phyloP scores from a whole-genome alignment of 2,113 vertebrate species.

The Periophthalmodon schlosseri region DNA sequence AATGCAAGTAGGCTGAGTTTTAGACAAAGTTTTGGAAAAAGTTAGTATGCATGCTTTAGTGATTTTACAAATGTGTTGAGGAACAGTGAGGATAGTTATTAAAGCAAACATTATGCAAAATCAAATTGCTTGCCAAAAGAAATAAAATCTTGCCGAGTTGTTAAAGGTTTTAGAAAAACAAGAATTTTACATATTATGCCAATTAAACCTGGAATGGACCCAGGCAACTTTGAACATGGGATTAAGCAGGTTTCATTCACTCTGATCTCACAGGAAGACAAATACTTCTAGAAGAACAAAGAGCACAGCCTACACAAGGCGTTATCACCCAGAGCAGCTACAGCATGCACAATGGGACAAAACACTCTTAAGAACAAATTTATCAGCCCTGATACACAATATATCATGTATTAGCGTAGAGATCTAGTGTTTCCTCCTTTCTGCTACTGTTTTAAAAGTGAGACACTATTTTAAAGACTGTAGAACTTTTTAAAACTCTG shows the following conservation, averaged over 20 bases:
- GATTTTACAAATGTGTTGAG: too few relatives aligned
- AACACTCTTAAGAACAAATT: constrained; percentile 17
- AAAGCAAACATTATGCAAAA: too few relatives aligned
- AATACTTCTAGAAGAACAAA: constrained; percentile 67
- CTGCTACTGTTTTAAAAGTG: not conserved
- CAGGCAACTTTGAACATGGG: constrained; percentile 37
- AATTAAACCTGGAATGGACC: constrained; percentile 19
- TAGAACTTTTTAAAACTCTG: too few relatives aligned
- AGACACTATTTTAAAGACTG: too few relatives aligned
- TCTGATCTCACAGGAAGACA: constrained; percentile 48
- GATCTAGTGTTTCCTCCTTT: not conserved
- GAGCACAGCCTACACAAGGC: constrained; percentile 26
- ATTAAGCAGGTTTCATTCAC: constrained; percentile 61
- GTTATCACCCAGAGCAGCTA: constrained; percentile 68
- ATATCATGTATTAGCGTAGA: not conserved
- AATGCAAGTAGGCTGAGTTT: too few relatives aligned
- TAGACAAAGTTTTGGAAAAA: not conserved
- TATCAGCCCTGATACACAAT: constrained; percentile 12
- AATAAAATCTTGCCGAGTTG: too few relatives aligned
- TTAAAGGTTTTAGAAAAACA: too few relatives aligned
- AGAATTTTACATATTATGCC: too few relatives aligned
- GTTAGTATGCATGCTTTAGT: not conserved
- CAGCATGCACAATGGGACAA: constrained; percentile 48
- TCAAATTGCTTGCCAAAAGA: too few relatives aligned
- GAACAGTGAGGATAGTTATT: too few relatives aligned